Evolutionary conservation across 2,113 vertebrate genomes (phyloP).

Genomic region (Rynchops niger): DNA sequence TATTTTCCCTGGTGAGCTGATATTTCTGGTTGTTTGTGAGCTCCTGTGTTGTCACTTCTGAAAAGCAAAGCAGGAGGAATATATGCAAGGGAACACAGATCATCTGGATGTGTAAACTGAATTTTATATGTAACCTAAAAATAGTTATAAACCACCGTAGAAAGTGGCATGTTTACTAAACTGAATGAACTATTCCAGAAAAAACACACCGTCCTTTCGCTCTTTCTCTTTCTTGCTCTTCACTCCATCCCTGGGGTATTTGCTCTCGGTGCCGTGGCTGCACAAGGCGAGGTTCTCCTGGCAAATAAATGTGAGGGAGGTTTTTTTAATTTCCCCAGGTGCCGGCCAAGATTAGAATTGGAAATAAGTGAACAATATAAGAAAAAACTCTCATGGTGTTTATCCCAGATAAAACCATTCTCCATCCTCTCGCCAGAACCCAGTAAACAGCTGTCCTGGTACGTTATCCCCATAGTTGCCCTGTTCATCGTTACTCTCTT

Average conservation of each 20-base stretch:
- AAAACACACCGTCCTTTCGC: not conserved
- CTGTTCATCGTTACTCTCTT: not conserved
- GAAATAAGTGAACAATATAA: not conserved
- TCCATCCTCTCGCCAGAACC: not conserved
- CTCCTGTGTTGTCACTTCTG: not conserved
- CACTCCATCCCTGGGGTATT: not conserved
- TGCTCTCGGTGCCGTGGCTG: not conserved
- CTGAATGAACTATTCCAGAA: not conserved
- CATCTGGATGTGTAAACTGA: not conserved
- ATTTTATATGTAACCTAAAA: not conserved
- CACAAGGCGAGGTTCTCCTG: accelerated
- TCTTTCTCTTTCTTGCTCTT: not conserved
- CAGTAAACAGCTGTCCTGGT: not conserved
- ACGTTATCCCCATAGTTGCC: not conserved
- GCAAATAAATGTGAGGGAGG: not conserved
- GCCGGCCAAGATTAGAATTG: not conserved
- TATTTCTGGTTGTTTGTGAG: slow-evolving; percentile 21
- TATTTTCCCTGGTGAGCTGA: slow-evolving; percentile 1
- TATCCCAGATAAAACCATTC: not conserved
- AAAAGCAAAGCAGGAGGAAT: not conserved
- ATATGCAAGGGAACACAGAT: not conserved
- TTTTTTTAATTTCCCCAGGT: not conserved
- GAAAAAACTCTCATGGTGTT: not conserved
- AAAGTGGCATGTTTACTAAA: not conserved
- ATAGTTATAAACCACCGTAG: not conserved